Evolutionary conservation across 2,113 vertebrate species (phyloP), one percentile per base, ranked within the genome.

Genomic region (Calidris pygmaea): DNA sequence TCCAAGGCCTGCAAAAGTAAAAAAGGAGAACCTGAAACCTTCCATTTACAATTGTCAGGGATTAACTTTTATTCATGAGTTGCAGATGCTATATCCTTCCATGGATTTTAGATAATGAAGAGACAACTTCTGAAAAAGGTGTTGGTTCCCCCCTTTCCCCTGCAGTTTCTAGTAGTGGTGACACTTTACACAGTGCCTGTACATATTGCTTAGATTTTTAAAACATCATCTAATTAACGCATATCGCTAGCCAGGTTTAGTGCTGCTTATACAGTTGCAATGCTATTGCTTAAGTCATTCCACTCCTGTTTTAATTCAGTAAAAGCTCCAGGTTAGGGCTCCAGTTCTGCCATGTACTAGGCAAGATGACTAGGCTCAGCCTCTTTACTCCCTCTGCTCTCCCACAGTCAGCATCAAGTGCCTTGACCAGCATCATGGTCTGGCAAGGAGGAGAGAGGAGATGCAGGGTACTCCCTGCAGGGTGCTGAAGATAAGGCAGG

Each of bases 391-490:
- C 20, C 10, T 47, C 48, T 58, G 56, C 14, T 68, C 39, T 85
- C 52, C 26, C n/a, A 17, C 21, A 12, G 53, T 32, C 45, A 21
- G 47, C 47, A 47, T 21, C 47, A 47, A 47, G 20, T 47, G 22
- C 65, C n/a, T 35, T 19, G 26, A 47, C 53, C 19, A 35, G 24
- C 3, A 7, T 34, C 0, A 0, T 21, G 8, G 10, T 34, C 34
- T 29, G 30, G 16, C 21, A 26, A 22, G 14, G 30, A 73, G 16
- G 73, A 68, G 9, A 14, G 19, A 43, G 22, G 35, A 67, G 24
- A 32, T 0, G 0, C 9, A 30, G 19, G 34, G 17, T 52, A 12
- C 23, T 39, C 17, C 12, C 37, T 27, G 8, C 2, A 58, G 37
- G 22, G 12, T 55, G 21, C 27, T 20, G 29, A n/a, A 29, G 30